Conservation (phyloP, 30 jellyfish, hydroid and myxozoan species). For the Hydractinia echinata region DNA sequence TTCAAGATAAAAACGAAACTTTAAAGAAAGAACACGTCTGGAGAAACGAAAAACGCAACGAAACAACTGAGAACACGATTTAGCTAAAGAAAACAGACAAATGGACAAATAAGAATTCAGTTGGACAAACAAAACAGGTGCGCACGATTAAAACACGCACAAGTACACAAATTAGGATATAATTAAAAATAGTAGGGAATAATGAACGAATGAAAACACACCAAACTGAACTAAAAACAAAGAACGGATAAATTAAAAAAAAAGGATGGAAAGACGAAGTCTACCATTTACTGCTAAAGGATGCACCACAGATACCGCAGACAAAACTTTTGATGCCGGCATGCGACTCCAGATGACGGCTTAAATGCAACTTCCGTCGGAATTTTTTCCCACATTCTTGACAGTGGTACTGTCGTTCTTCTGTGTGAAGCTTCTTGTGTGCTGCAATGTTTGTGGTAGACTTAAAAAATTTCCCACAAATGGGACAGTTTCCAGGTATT, state of each 20-base stretch:
- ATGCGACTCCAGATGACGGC: conserved; percentile 40
- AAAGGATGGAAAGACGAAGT: not conserved
- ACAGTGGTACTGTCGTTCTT: conserved; percentile 43
- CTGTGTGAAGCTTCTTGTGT: conserved; percentile 42
- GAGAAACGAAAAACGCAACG: no score
- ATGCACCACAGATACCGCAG: conserved; percentile 33
- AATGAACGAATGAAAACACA: no score
- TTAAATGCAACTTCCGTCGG: conserved; percentile 41
- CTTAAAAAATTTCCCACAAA: conserved; percentile 39
- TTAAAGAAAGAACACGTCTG: no score
- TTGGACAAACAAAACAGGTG: no score
- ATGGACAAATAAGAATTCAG: no score
- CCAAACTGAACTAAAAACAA: no score
- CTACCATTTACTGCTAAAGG: conserved; percentile 43
- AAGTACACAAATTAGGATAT: no score
- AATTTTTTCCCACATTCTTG: conserved; percentile 40
- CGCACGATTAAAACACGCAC: no score
- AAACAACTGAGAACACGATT: no score
- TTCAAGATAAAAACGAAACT: not conserved
- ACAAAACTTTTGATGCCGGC: conserved; percentile 40
- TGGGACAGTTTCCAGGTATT: conserved; percentile 41
- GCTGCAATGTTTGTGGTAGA: conserved; percentile 50
- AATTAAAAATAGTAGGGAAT: no score
- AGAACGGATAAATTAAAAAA: not conserved
- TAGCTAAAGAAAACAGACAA: no score